phyloP scores from a whole-genome alignment of 2,797 vertebrate genomes.

The Fundulus diaphanus region DNA sequence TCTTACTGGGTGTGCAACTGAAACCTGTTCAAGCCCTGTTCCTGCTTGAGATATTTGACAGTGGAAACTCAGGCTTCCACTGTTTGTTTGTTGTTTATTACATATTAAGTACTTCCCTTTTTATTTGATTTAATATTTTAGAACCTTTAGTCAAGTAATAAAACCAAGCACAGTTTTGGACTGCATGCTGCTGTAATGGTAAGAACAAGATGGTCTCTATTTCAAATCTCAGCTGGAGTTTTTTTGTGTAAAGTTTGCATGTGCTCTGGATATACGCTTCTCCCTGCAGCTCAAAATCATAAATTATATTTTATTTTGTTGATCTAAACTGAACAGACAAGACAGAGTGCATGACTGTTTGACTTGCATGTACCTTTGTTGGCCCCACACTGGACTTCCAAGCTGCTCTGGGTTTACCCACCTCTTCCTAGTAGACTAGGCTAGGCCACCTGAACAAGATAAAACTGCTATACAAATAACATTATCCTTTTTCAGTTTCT shows the following conservation, averaged over 20 bases:
- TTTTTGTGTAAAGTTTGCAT: constrained; percentile 4
- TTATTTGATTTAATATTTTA: too few species aligned
- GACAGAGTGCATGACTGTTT: neutral
- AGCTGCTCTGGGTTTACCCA: neutral
- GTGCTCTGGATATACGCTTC: neutral
- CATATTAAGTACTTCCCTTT: too few species aligned
- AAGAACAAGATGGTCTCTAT: neutral
- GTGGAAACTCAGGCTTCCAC: too few species aligned
- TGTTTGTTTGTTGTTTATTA: too few species aligned
- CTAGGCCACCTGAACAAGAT: too few species aligned
- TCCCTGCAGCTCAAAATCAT: neutral
- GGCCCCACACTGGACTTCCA: neutral
- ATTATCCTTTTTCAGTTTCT: neutral
- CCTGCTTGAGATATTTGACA: too few species aligned
- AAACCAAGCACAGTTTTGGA: neutral
- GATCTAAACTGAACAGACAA: neutral
- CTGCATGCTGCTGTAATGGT: neutral
- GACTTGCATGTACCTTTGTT: neutral
- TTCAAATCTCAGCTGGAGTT: neutral
- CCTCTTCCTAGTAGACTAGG: neutral
- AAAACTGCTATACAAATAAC: neutral
- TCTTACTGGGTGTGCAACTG: too few species aligned
- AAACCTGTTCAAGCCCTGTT: too few species aligned
- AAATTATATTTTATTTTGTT: neutral
- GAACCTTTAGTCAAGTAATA: too few species aligned